Conservation (phyloP, 2,888 invertebrate species). For the Morpho deidamia region DNA sequence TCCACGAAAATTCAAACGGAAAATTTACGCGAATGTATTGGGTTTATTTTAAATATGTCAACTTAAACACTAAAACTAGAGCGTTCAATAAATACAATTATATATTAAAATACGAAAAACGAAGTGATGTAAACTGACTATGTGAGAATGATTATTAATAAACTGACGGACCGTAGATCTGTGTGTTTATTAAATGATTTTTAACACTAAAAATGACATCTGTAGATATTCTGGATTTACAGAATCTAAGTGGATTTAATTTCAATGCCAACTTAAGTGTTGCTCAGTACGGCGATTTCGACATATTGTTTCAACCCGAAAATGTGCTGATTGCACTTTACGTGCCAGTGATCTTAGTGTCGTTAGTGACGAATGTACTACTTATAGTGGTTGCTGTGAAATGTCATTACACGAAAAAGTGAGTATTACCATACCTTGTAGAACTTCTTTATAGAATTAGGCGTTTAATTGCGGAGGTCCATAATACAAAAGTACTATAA, state of each 20-base stretch:
- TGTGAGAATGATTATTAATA: no score
- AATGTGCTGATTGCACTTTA: conserved; percentile 79
- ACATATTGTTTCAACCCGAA: conserved; percentile 64
- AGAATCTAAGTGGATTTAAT: conserved; percentile 27
- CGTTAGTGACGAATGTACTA: conserved; percentile 80
- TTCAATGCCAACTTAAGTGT: conserved; percentile 34
- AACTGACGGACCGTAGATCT: neutral
- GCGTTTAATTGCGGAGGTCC: no score
- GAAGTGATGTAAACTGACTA: no score
- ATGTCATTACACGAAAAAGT: conserved; percentile 84
- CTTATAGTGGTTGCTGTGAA: conserved; percentile 83
- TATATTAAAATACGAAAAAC: no score
- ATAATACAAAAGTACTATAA: no score
- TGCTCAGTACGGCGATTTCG: conserved; percentile 47
- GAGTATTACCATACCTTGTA: conserved; percentile 36
- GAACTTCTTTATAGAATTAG: no score
- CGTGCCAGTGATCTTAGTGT: conserved; percentile 80
- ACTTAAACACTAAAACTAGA: no score
- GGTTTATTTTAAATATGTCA: no score
- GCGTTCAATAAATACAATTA: no score
- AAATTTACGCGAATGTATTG: neutral
- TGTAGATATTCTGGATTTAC: conserved; percentile 6
- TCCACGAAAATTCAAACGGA: neutral
- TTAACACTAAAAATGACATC: conserved; percentile 10
- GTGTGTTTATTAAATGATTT: neutral